Evolutionary conservation across 2,113 vertebrate genomes (phyloP), one percentile per base, ranked within the genome.

Genomic region (Sialia sialis): DNA sequence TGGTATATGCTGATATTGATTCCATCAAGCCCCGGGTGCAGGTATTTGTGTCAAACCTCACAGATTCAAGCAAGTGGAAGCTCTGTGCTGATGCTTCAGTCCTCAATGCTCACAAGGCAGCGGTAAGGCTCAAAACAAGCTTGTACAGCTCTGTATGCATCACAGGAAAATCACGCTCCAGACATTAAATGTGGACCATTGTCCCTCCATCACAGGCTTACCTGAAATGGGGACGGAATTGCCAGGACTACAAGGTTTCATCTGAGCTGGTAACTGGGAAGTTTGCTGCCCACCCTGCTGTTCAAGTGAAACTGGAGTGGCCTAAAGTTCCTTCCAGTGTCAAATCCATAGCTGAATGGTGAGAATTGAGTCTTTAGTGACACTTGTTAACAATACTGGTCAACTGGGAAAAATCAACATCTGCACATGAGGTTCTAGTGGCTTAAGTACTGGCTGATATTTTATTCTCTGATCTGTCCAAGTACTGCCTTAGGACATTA

Each of bases 11-110:
- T 43, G 97, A 98, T 82, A 66, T 1, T 11, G 72, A 94, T 48
- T 89, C 97, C 52, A 6, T 85, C 82, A 97, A n/a, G 49, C 84
- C 96, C 52, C 97, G 96, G 88, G 0, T 98, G 56, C 98, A 99
- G 87, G 36, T 98, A 9, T 97, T 98, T 54, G 48, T 98, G 51
- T 97, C 97, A 84, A 95, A 97, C 77, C 95, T 98, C 81, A 94
- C 96, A 66, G 85, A 96, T 27, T 95, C 96, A 32, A 95, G 97
- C 97, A 98, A 97, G 69, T 98, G 98, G 98, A 98, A 97, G 84
- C 13, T 98, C 39, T 98, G 98, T 92, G 97, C 97, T 82, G 98
- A 98, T 94, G 98, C 98, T 63, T 86, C 95, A 46, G 23, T 98
- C 58, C 87, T 98, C 80, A 98, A 97, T 92, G 8, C 88, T 76